A percentile compares a stretch with the other conserved stretches of the same genome.
Conservation (phyloP, 92 coral and sea anemone genomes). For the Parazoanthus swiftii region DNA sequence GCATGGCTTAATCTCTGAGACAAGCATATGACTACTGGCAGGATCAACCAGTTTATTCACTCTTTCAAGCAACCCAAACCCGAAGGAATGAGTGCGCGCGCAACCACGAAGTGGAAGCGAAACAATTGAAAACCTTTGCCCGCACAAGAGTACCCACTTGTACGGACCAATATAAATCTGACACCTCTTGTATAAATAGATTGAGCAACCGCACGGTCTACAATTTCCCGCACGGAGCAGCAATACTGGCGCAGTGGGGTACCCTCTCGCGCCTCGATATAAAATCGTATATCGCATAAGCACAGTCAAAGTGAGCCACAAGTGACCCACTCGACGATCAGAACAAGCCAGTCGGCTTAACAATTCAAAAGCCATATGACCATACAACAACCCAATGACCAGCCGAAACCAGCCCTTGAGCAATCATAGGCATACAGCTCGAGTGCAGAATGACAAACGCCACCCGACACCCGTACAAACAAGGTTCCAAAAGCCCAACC, state of each 20-base stretch:
- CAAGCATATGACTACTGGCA: no score
- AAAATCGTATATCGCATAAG: background rate
- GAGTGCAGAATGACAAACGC: slow-evolving; percentile 1
- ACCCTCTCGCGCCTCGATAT: background rate
- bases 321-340: background rate
- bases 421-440: background rate
- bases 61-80: background rate
- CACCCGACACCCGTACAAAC: background rate
- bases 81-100: background rate
- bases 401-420: background rate
- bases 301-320: background rate
- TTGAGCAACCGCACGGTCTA: background rate
- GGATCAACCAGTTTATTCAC: no score
- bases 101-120: background rate
- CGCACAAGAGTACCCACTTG: background rate
- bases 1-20: no score
- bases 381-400: background rate
- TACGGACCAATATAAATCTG: background rate
- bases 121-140: background rate
- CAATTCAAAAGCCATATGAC: background rate
- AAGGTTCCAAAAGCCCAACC: background rate
- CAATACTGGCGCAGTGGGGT: background rate
- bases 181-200: background rate
- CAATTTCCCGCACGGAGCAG: background rate
- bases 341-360: slow-evolving; percentile 12